These are phyloP conservation scores for Sminthurides bifidus DNA, from an alignment of 1,140 invertebrate species.

Conservation along the genomic window DNA sequence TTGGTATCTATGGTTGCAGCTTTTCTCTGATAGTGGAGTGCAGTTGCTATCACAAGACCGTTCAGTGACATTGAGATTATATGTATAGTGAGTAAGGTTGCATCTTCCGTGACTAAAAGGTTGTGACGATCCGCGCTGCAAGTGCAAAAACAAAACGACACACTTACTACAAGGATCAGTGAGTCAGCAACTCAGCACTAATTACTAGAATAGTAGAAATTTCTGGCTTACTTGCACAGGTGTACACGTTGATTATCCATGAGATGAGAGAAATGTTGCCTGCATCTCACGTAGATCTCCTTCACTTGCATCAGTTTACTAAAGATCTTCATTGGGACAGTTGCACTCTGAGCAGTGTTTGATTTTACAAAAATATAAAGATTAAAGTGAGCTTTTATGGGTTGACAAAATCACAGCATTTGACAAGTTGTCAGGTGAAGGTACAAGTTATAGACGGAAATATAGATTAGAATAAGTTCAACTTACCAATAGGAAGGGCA, in stretches of 20 bases:
- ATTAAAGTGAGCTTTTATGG: too few species aligned
- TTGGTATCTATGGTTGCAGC: too few species aligned
- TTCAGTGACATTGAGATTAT: conserved; percentile 16
- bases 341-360: conserved; percentile 14
- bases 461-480: too few species aligned
- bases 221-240: conserved; percentile 16
- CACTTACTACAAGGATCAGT: too few species aligned
- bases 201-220: too few species aligned
- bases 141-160: too few species aligned
- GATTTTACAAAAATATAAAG: too few species aligned
- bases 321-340: conserved; percentile 13
- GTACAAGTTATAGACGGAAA: too few species aligned
- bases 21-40: too few species aligned
- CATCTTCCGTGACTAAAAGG: conserved; percentile 14
- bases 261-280: conserved; percentile 11
- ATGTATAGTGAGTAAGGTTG: conserved; percentile 14
- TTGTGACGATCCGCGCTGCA: conserved; percentile 21
- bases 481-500: conserved; percentile 12
- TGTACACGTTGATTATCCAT: conserved; percentile 20
- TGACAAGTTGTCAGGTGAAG: too few species aligned
- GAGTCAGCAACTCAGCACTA: too few species aligned
- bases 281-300: conserved; percentile 5
- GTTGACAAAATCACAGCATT: too few species aligned
- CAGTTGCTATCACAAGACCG: conserved; percentile 1
- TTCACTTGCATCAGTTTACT: conserved; percentile 14